Percentiles rank a stretch among this genome's conserved stretches.
Conservation (phyloP, 2,113 vertebrate genomes). For the Megalops atlanticus region DNA sequence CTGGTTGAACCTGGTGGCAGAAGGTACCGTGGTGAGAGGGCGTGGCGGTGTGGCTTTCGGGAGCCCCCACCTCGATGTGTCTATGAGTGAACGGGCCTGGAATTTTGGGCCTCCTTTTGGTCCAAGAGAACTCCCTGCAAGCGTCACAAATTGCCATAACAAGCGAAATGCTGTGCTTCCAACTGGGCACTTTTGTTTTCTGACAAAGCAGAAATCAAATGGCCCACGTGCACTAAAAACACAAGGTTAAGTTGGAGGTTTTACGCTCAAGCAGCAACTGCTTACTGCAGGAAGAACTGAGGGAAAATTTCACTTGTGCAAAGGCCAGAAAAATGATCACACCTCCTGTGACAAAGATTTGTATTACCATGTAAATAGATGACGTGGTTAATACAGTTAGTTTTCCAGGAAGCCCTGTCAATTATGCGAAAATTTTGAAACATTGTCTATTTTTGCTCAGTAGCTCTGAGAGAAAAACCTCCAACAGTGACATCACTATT, state of each 20-base stretch:
- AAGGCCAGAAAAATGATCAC: no score
- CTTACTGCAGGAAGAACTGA: no score
- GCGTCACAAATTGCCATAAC: conserved; percentile 5
- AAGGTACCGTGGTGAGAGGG: neutral
- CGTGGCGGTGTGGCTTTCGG: neutral
- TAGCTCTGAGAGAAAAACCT: neutral
- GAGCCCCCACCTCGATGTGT: neutral
- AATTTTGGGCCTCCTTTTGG: neutral
- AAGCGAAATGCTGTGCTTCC: neutral
- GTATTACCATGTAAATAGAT: no score
- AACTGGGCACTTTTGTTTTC: neutral
- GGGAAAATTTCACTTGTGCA: no score
- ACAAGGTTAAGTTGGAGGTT: neutral
- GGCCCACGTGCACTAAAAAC: neutral
- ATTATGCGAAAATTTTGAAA: neutral
- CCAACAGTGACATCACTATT: neutral
- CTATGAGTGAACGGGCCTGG: neutral
- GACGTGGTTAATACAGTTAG: no score
- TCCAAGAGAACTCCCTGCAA: no score
- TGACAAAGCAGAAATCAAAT: neutral
- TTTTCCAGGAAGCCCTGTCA: neutral
- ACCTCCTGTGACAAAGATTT: no score
- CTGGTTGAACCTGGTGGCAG: neutral
- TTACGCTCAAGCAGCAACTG: neutral
- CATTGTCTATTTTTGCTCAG: neutral